These are phyloP conservation scores for Oithona nana DNA, from an alignment of 2,888 invertebrate genomes.

Conservation along the genomic window DNA sequence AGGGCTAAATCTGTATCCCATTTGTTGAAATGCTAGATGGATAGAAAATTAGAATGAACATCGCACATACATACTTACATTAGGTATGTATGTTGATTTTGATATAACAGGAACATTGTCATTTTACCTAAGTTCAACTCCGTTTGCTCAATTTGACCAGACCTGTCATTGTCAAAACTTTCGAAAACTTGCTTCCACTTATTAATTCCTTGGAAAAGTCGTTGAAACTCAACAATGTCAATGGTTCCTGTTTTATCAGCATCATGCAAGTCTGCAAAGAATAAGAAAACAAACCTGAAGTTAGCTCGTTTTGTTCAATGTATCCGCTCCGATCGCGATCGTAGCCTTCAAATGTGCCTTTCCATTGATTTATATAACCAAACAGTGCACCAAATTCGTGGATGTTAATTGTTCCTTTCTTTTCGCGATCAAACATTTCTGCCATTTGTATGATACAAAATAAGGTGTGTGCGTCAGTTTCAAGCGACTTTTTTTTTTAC, in stretches of 20 bases:
- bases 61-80: not conserved
- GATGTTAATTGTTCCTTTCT: constrained; percentile 60
- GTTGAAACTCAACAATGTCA: constrained; percentile 61
- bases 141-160: constrained; percentile 58
- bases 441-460: constrained; percentile 18
- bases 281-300: constrained; percentile 38
- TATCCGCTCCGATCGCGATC: constrained; percentile 66
- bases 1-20: constrained; percentile 67
- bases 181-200: constrained; percentile 70
- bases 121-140: constrained; percentile 54
- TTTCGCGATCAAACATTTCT: constrained; percentile 76
- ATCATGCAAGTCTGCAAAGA: constrained; percentile 58
- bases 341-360: constrained; percentile 52
- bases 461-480: too few species aligned
- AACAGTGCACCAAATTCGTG: constrained; percentile 68
- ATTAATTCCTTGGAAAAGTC: constrained; percentile 66
- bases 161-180: constrained; percentile 63
- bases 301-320: constrained; percentile 58
- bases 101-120: too few species aligned
- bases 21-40: constrained; percentile 50
- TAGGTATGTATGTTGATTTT: not conserved
- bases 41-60: not conserved
- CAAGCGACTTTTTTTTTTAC: too few species aligned
- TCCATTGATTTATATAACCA: constrained; percentile 72
- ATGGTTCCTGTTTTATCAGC: constrained; percentile 61